Base-by-base conservation (phyloP, 2,113 vertebrate species). In the Xiphias gladius region DNA sequence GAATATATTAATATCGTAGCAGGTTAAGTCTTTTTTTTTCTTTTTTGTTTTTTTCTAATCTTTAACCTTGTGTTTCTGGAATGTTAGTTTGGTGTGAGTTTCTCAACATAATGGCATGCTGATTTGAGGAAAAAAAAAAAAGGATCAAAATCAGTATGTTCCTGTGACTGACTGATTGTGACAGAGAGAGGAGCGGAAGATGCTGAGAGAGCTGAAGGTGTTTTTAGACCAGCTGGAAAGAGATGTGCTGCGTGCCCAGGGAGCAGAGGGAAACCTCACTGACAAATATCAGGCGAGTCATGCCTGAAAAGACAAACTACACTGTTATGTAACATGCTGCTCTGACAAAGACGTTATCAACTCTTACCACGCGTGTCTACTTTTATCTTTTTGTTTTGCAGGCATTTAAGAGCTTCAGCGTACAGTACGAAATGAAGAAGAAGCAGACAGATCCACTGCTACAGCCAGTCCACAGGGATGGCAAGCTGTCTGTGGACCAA, bases 221-320 rank as follows among this genome's bases (percentile, higher is more conserved):
- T 99, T 98, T 97, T 92, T 98, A 89, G 98, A 99, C 85, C 97
- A 99, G 80, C 96, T 98, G 85, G 98, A 99, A 93, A 96, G 96
- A 95, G 98, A 99, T 59, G 91, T 99, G 86, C 95, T 96, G 28
- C 95, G 96, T 30, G 95, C 96, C 52, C 98, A 99, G 88, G 93
- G 95, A 62, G 85, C 94, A 24, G 98, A 99, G 84, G 95, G 94
- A 64, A 97, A 95, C 87, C 95, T 97, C 59, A 95, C 97, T 10
- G 98, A 99, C 71, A 98, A 97, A 88, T 99, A 99, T 41, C 97
- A 98, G 96, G 98, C 98, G 88, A 92, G 80, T 76, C 61, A 68
- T 28, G 14, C 46, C 26, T 50, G 54, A 2, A 48, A 62, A 50
- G 22, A 67, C 8, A 17, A 57, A 73, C 22, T 68, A 57, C n/a